Evolutionary conservation across 2,113 vertebrate species (phyloP).

Genomic region (Genyomyrus donnyi): DNA sequence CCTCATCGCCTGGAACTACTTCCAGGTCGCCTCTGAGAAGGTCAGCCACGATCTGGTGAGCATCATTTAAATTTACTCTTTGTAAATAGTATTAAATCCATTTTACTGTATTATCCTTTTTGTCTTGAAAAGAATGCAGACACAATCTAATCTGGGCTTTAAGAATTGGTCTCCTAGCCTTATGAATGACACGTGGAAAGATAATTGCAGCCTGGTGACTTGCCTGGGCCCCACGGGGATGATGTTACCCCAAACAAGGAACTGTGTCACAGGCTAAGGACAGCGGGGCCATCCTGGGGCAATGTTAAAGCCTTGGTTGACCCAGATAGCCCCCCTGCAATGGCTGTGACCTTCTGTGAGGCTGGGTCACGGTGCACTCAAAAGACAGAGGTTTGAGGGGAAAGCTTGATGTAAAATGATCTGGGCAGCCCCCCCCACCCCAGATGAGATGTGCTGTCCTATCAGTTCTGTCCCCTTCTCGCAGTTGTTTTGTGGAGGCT

Average conservation of each 20-base stretch:
- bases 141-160: not conserved
- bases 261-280: not conserved
- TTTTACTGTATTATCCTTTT: not conserved
- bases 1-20: constrained; percentile 80
- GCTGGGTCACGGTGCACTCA: not conserved
- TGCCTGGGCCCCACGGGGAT: not conserved
- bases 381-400: not conserved
- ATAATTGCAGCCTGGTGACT: not conserved
- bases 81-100: not conserved
- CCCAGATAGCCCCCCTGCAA: not conserved
- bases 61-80: not conserved
- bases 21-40: constrained; percentile 63
- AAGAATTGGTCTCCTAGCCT: not conserved
- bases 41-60: constrained; percentile 74
- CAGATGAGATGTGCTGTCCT: not conserved
- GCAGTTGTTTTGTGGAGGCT: not conserved
- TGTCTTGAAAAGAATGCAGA: not conserved
- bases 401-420: constrained; percentile 2
- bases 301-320: not conserved
- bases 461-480: not conserved
- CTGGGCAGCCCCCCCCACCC: not conserved
- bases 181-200: not conserved
- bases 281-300: not conserved
- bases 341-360: not conserved
- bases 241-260: not conserved